Conservation (phyloP, 2,113 vertebrate species). For the Perca flavescens region DNA sequence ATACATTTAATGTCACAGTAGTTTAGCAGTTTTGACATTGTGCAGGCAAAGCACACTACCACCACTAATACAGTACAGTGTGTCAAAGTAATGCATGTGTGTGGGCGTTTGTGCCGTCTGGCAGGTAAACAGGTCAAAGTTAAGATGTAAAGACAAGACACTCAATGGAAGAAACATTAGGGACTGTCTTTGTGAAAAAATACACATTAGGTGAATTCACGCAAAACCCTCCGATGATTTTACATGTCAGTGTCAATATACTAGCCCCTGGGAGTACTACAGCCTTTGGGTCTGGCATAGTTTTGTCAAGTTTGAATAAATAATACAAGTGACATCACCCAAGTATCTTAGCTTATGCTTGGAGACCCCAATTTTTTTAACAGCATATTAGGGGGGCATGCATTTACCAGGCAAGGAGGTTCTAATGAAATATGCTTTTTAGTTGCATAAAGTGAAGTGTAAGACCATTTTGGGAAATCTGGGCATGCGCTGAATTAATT, state of each 20-base stretch:
- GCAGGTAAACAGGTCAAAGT: conserved; percentile 8
- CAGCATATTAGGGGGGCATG: neutral
- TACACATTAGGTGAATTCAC: neutral
- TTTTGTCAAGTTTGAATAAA: conserved; percentile 19
- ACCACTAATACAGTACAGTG: neutral
- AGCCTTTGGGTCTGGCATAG: neutral
- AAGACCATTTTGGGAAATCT: neutral
- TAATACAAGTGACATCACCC: neutral
- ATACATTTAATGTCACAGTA: conserved; percentile 70
- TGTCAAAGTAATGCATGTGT: neutral
- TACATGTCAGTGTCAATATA: neutral
- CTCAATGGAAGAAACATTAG: neutral
- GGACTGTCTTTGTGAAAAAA: neutral
- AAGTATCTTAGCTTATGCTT: neutral
- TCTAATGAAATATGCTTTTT: neutral
- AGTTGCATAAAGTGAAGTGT: neutral
- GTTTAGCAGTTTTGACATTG: conserved; percentile 58
- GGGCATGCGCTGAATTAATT: neutral
- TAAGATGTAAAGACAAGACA: conserved; percentile 1
- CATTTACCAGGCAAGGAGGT: neutral
- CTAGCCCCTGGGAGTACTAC: neutral
- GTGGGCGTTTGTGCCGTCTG: neutral
- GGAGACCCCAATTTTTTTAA: neutral
- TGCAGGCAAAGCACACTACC: conserved; percentile 39
- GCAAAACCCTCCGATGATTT: neutral